Evolutionary conservation across 2,888 invertebrate genomes (phyloP).

Genomic region (Monoplex corrugatus): DNA sequence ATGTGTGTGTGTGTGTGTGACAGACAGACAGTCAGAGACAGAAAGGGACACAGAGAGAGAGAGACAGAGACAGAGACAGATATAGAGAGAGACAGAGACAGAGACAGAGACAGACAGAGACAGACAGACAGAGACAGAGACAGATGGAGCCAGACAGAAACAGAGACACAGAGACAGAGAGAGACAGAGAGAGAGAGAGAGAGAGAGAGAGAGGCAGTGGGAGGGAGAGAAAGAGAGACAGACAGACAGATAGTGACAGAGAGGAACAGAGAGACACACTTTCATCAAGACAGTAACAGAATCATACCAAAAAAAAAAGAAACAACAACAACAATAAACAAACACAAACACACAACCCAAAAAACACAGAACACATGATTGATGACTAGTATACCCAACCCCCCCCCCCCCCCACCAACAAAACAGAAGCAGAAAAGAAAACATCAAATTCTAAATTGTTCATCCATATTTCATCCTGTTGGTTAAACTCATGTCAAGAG

Average conservation of each 20-base stretch:
- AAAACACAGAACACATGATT: too few species aligned
- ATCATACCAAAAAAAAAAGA: neutral
- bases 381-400: too few species aligned
- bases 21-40: neutral
- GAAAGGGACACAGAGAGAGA: neutral
- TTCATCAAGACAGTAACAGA: neutral
- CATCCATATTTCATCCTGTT: too few species aligned
- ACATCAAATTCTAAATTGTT: too few species aligned
- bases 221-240: neutral
- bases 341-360: too few species aligned
- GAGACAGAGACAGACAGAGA: neutral
- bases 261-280: neutral
- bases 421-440: too few species aligned
- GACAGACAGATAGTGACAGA: neutral
- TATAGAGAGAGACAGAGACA: neutral
- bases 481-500: too few species aligned
- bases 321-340: neutral
- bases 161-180: neutral
- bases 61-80: conserved; percentile 19
- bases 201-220: neutral
- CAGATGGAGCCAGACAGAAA: neutral
- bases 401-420: too few species aligned
- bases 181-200: neutral
- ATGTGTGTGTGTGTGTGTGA: neutral
- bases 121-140: neutral